Evolutionary conservation across 1,140 invertebrate genomes (phyloP), one percentile per base, ranked within the genome.

Genomic region (Drosophila nigromelanica): DNA sequence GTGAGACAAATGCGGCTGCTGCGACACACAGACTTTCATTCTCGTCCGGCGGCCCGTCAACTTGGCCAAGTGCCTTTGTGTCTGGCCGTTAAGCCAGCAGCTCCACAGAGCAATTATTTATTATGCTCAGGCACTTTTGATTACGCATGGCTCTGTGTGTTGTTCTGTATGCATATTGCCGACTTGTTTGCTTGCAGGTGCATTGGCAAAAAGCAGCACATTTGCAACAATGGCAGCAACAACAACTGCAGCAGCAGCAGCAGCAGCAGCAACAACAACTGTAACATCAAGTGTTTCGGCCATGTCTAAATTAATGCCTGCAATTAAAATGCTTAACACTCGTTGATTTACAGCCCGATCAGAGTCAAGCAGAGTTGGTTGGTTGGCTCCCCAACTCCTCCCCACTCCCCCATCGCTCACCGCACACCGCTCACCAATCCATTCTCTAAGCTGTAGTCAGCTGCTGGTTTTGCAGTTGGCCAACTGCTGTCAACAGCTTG

Each of bases 321-420:
- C 80, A 76, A 82, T 82, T 82, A 82, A 82, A 82, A 79, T 76
- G 80, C 72, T 83, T 75, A 82, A 83, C 80, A 82, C 79, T 78
- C 60, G 55, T 56, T 73, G 43, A 37, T 40, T 42, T 52, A 37
- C 55, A 60, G 15, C 30, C 58, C 63, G 59, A 81, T 74, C 69
- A 61, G 27, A 74, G 15, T 76, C 45, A 67, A 37, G 42, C 42
- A 18, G 10, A 48, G 10, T 27, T 27, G 40, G 10, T 27, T 27
- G 40, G 11, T 10, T 4, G 27, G 18, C 18, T 10, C 51, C n/a
- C 3, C 54, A 11, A 4, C 15, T 7, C 11, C 37, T 2, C 35
- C 7, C 21, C 37, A 12, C 11, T 11, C 8, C 18, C 10, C 12
- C 14, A 3, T 10, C 27, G 11, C 21, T 12, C 11, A 33, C 21